Base-by-base conservation (phyloP, 2,888 invertebrate genomes). In the Listrodromus nycthemerus region DNA sequence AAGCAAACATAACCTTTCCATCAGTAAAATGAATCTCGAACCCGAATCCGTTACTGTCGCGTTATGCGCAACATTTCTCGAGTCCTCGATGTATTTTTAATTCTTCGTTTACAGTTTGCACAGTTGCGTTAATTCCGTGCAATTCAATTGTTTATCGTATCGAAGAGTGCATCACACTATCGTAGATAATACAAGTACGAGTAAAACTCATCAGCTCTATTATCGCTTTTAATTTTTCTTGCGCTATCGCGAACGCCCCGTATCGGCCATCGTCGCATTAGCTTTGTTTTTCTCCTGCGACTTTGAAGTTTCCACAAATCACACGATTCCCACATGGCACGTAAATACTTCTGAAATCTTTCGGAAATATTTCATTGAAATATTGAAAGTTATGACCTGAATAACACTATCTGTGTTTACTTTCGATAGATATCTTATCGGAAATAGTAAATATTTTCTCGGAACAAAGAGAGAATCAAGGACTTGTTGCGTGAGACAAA, bases 231-330 rank as follows among this genome's bases (percentile, higher is more conserved):
- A n/a, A n/a, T 48, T 13, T 48, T 48, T 10, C n/a, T 13, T 16
- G n/a, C 41, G n/a, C n/a, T 13, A 48, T 48, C n/a, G 3, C n/a
- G n/a, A 13, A n/a, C n/a, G 16, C 16, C 4, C n/a, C n/a, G 48
- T 48, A 48, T 48, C 48, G 48, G 48, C n/a, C 48, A 48, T 48
- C n/a, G 48, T 16, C 48, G 48, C n/a, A n/a, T n/a, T 48, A 48
- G 13, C 13, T 48, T 1, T 0, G n/a, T n/a, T n/a, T 48, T 10
- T 48, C 13, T 13, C n/a, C n/a, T n/a, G n/a, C n/a, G n/a, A n/a
- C n/a, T n/a, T n/a, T n/a, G n/a, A n/a, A 33, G 33, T 33, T 33
- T 2, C 33, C 2, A 33, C 33, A 33, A 33, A 4, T 33, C 6
- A 33, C 33, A 2, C 3, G 33, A 33, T 6, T 4, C 33, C 6